Base-by-base conservation (phyloP, 2,797 vertebrate species). In the Paedocypris micromegethes region DNA sequence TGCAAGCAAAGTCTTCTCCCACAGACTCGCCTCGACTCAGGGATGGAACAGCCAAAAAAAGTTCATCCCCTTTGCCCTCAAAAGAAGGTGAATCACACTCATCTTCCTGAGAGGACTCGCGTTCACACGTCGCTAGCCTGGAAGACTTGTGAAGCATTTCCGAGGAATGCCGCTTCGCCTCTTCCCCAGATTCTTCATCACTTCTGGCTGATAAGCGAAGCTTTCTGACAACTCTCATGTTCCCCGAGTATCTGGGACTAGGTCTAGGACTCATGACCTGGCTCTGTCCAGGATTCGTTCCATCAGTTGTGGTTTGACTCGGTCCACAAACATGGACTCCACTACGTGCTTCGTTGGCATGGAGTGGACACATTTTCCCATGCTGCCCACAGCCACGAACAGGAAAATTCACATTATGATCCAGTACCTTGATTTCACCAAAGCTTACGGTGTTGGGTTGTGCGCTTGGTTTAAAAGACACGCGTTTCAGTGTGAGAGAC, bases 401-500 rank as follows among this genome's bases (percentile, higher is more conserved):
- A 38, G 83, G 74, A n/a, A 89, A 77, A 55, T 83, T 79, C 41
- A 89, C 60, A 64, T 52, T 81, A 65, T 89, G 84, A 9, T 87
- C 86, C 73, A 87, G 84, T 8, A 88, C 66, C 3, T 77, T 81
- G 37, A 89, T 86, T 46, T 89, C 86, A 74, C 89, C 90, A 48
- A 91, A 90, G 2, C 63, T 70, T 2, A 90, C 80, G 6, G 83
- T 78, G 5, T 88, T 87, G 4, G 87, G 83, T 73, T 89, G 86
- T 46, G 88, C 85, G 75, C 87, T 89, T 2, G 88, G 89, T 75
- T 88, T 89, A 73, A 90, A 91, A 69, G 73, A 83, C 1, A 91
- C 89, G 71, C 85, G 88, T 73, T 88, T 90, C 4, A 91, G 72
- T 40, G 86, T 78, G 62, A 91, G 74, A 0, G 87, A 85, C 39